Evolutionary conservation across 2,797 vertebrate species (phyloP), one percentile per base, ranked within the genome.

Genomic region (Synaphobranchus kaupii): DNA sequence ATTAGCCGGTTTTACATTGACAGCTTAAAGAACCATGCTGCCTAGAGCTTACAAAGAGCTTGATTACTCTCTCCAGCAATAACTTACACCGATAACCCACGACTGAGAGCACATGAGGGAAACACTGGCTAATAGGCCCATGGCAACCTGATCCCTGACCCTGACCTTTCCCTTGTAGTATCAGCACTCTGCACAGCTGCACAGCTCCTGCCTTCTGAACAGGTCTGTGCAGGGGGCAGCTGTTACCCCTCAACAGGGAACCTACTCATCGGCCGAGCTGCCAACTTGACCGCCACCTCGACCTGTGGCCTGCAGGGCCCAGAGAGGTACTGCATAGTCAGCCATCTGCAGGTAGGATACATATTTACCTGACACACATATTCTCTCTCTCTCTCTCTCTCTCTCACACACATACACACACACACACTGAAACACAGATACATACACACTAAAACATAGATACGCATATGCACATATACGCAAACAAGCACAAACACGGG

Each of bases 221-320:
- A 95, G 0, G 95, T 95, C 85, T 97, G 97, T 76, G 92, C 94
- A 0, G 96, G 94, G 0, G 95, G 97, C 44, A 96, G 97, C 90
- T 98, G 97, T 93, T 96, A 97, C 89, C 97, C 97, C 0, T 97
- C 97, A 5, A 97, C 97, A 0, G 96, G 97, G 66, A 97, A 97
- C 92, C 96, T 98, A 76, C 93, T 98, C 88, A 96, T 98, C 90
- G 97, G 96, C 25, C 92, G 95, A 73, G 94, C 93, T 0, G 68
- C 92, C 85, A 96, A 92, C 88, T 92, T 98, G 50, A 94, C 90
- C 0, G 89, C 96, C 86, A 96, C 96, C 17, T 98, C 97, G 50
- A 97, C 97, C 2, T 98, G 97, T 0, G 97, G 97, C 50, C 89
- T 97, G 85, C n/a, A 90, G 0, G 84, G 89, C 2, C 95, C 95